These are phyloP conservation scores for Sinohyriopsis cumingii DNA, from an alignment of 2,888 invertebrate genomes.

Conservation along the genomic window DNA sequence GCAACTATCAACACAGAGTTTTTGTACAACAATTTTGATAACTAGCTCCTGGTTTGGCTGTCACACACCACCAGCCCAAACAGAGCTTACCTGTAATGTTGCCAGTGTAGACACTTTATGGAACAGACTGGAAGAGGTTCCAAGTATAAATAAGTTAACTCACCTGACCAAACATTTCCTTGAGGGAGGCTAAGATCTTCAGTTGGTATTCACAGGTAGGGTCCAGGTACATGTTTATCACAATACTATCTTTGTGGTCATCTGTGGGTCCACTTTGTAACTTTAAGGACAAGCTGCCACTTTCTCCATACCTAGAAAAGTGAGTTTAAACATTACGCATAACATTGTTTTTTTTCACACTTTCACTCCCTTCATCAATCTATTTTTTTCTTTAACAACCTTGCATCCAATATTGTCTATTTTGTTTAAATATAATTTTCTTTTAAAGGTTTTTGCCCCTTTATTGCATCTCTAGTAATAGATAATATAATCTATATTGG, in stretches of 20 bases:
- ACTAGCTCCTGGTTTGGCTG: no score
- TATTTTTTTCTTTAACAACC: no score
- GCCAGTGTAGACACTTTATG: neutral
- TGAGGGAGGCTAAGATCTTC: constrained; percentile 44
- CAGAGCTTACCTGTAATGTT: no score
- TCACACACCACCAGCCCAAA: no score
- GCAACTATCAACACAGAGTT: no score
- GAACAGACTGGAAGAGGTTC: neutral
- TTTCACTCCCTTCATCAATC: neutral
- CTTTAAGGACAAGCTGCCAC: constrained; percentile 48
- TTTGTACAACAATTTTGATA: no score
- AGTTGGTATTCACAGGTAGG: constrained; percentile 66
- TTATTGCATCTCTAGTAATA: no score
- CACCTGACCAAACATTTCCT: constrained; percentile 58
- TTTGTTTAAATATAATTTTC: no score
- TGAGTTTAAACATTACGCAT: neutral
- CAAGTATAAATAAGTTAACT: constrained; percentile 11
- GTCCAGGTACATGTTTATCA: constrained; percentile 64
- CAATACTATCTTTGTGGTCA: constrained; percentile 39
- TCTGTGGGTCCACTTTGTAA: constrained; percentile 41
- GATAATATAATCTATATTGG: no score
- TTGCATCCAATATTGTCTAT: no score
- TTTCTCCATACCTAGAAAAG: constrained; percentile 45
- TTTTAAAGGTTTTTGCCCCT: no score
- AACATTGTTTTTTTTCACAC: neutral